Conservation (phyloP, 2,113 vertebrate species). For the Picathartes gymnocephalus region DNA sequence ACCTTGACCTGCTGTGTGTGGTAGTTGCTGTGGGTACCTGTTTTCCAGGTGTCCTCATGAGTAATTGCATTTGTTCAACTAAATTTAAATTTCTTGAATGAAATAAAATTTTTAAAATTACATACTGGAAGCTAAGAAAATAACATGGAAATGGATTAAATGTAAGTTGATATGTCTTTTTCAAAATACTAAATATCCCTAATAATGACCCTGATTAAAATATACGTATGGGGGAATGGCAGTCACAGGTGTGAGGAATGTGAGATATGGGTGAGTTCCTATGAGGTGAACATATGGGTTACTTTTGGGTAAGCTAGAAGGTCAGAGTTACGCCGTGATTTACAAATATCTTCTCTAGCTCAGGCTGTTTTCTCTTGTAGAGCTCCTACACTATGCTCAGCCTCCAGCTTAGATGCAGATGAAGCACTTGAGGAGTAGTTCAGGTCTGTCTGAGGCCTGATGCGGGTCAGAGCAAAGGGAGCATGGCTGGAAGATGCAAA, state of each 20-base stretch:
- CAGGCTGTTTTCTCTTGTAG: neutral
- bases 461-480: neutral
- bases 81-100: neutral
- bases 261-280: neutral
- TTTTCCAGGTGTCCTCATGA: neutral
- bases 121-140: neutral
- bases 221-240: neutral
- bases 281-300: accelerated
- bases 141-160: neutral
- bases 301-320: neutral
- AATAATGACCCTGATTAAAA: neutral
- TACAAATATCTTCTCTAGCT: neutral
- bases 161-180: neutral
- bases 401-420: neutral
- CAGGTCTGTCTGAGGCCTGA: neutral
- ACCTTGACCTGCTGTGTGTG: neutral
- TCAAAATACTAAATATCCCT: neutral
- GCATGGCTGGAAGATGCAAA: neutral
- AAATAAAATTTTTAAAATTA: neutral
- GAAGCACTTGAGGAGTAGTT: neutral
- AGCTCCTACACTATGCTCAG: neutral
- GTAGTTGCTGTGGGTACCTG: neutral
- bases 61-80: neutral
- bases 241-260: neutral
- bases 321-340: neutral